Conservation (phyloP, 2,888 invertebrate genomes). For the Rhyacophila evoluta region DNA sequence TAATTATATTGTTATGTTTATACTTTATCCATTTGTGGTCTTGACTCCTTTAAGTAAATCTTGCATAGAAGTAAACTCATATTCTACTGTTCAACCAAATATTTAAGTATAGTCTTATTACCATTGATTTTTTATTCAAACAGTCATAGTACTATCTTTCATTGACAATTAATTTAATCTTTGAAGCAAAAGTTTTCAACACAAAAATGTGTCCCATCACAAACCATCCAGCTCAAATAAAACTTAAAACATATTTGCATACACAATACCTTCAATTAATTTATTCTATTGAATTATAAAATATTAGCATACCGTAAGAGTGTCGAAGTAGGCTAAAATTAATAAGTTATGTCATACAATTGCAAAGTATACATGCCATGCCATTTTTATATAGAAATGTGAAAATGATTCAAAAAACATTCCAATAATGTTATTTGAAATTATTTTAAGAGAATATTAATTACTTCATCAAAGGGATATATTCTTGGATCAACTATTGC, state of each 20-base stretch:
- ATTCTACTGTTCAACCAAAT: too few relatives aligned
- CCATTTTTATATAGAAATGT: background rate
- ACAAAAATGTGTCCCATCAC: background rate
- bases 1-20: too few relatives aligned
- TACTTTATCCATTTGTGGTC: background rate
- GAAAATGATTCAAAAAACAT: background rate
- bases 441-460: background rate
- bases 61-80: too few relatives aligned
- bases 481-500: constrained; percentile 14
- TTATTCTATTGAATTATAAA: background rate
- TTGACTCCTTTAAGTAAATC: too few relatives aligned
- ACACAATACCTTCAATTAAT: background rate
- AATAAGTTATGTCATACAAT: background rate
- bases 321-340: background rate
- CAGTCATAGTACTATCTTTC: too few relatives aligned
- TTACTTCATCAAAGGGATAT: background rate
- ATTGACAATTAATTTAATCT: too few relatives aligned
- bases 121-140: too few relatives aligned
- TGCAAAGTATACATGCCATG: constrained; percentile 16
- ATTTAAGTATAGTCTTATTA: too few relatives aligned
- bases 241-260: background rate
- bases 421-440: background rate
- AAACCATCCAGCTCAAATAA: background rate
- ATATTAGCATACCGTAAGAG: background rate
- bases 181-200: too few relatives aligned